Evolutionary conservation across 2,888 invertebrate species (phyloP).

Genomic region (Lasioglossum lativentre): DNA sequence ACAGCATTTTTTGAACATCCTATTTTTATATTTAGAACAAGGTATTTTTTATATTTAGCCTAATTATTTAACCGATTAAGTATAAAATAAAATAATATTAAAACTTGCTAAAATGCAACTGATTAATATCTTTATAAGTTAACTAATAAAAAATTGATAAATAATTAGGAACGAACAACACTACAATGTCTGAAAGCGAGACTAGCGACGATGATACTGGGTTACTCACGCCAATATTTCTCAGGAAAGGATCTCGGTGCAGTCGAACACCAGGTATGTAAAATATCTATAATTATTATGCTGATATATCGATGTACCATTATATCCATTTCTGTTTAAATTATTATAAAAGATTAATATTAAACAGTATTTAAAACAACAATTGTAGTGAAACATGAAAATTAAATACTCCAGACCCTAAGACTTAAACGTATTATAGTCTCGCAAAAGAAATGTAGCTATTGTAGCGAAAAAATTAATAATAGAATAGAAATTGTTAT

Average conservation of each 20-base stretch:
- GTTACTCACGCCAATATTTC: slow-evolving; percentile 68
- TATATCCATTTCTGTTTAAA: too few relatives aligned
- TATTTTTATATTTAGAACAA: background rate
- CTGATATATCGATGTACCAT: background rate
- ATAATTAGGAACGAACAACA: background rate
- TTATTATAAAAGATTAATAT: too few relatives aligned
- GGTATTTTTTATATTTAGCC: background rate
- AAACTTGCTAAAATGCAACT: background rate
- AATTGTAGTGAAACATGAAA: background rate
- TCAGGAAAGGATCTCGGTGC: slow-evolving; percentile 69
- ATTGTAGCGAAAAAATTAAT: background rate
- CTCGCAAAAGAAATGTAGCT: background rate
- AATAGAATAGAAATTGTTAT: too few relatives aligned
- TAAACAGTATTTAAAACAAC: too few relatives aligned
- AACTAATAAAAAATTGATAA: background rate
- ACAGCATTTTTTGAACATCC: too few relatives aligned
- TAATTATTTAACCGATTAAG: background rate
- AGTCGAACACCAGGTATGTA: slow-evolving; percentile 71
- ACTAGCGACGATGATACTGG: slow-evolving; percentile 76
- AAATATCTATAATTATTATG: slow-evolving; percentile 13
- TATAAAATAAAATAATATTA: background rate
- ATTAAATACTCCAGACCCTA: background rate
- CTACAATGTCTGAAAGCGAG: slow-evolving; percentile 68
- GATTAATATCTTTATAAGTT: background rate
- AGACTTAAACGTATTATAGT: background rate